Conservation (phyloP, 2,113 vertebrate genomes). For the Chloebia gouldiae region DNA sequence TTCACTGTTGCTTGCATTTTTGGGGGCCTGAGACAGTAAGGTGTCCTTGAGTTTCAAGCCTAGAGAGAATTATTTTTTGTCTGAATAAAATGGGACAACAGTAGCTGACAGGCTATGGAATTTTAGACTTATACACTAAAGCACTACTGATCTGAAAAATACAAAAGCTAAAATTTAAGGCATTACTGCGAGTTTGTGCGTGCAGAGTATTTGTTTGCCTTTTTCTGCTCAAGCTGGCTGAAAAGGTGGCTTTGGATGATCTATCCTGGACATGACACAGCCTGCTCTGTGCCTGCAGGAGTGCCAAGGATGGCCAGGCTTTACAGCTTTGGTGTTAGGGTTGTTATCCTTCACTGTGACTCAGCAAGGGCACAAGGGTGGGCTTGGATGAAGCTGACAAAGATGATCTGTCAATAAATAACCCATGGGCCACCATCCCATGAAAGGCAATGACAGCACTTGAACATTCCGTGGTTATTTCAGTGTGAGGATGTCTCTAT, state of each 20-base stretch:
- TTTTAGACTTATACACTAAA: background rate
- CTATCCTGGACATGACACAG: background rate
- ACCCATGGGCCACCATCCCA: background rate
- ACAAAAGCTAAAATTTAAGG: background rate
- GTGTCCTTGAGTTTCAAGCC: background rate
- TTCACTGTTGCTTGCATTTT: background rate
- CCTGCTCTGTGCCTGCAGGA: background rate
- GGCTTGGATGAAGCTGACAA: background rate
- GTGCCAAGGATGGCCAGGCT: background rate
- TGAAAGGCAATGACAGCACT: background rate
- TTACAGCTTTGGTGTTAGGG: background rate
- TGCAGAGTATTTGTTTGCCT: background rate
- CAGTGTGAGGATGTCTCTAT: background rate
- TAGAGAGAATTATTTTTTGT: background rate
- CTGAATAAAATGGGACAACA: background rate
- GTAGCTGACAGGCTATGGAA: background rate
- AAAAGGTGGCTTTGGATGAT: background rate
- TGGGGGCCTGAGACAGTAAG: rapidly evolving
- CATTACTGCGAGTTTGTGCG: background rate
- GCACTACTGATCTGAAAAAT: background rate
- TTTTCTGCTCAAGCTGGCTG: background rate
- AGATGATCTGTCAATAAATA: background rate
- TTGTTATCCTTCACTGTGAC: background rate
- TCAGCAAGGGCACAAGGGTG: background rate
- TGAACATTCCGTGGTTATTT: background rate